phyloP scores from a whole-genome alignment of 1,140 invertebrate species.

The Globodera rostochiensis region DNA sequence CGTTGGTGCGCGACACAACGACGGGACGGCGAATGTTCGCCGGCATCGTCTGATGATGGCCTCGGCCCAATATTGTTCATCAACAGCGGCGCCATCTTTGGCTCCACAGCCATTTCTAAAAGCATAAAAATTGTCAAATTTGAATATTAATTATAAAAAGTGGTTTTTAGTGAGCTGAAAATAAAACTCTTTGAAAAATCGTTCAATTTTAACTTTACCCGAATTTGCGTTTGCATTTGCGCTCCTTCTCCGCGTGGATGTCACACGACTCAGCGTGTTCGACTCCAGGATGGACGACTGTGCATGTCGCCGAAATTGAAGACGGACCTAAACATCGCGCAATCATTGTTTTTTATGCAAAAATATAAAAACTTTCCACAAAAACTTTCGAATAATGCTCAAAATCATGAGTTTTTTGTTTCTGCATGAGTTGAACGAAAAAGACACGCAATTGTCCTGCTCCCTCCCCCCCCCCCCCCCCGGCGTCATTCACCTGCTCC shows the following conservation, averaged over 20 bases:
- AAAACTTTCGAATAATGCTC: too few relatives aligned
- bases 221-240: slow-evolving; percentile 42
- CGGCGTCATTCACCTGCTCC: slow-evolving; percentile 38
- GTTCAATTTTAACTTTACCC: slow-evolving; percentile 8
- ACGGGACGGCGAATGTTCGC: not conserved
- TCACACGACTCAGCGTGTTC: slow-evolving; percentile 12
- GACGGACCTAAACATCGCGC: slow-evolving; percentile 34
- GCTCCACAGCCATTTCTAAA: not conserved
- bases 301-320: slow-evolving; percentile 53
- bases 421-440: not conserved
- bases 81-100: not conserved
- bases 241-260: slow-evolving; percentile 31
- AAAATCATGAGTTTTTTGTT: too few relatives aligned
- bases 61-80: not conserved
- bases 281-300: slow-evolving; percentile 39
- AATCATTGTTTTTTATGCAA: too few relatives aligned
- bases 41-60: not conserved
- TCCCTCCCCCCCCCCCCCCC: not conserved
- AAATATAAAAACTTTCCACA: too few relatives aligned
- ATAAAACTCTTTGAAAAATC: not conserved
- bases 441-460: not conserved
- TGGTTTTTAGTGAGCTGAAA: too few relatives aligned
- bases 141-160: not conserved
- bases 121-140: not conserved
- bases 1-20: not conserved